These are phyloP conservation scores for Gymnoscelis rufifasciata DNA, from an alignment of 2,888 invertebrate genomes.

Conservation along the genomic window DNA sequence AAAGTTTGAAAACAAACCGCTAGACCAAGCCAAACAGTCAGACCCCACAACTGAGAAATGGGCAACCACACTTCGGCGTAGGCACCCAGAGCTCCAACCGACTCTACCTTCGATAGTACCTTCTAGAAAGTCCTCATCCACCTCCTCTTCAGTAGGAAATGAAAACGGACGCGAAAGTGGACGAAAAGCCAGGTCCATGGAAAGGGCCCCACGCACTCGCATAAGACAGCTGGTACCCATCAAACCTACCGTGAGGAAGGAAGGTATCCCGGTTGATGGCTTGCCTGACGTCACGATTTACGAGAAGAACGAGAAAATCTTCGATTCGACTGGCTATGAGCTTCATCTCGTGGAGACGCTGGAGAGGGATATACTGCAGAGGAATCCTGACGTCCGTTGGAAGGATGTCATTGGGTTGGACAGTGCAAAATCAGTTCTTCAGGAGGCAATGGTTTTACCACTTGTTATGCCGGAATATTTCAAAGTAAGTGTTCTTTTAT, in stretches of 20 bases:
- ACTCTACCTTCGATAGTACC: constrained; percentile 81
- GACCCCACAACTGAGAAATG: constrained; percentile 81
- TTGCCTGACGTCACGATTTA: constrained; percentile 49
- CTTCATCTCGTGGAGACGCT: constrained; percentile 88
- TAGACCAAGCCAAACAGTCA: constrained; percentile 52
- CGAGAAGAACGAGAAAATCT: constrained; percentile 73
- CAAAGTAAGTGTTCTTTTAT: constrained; percentile 68
- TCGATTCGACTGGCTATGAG: constrained; percentile 85
- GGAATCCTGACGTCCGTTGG: constrained; percentile 91
- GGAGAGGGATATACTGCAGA: constrained; percentile 90
- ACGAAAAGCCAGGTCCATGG: constrained; percentile 67
- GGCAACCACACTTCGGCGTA: constrained; percentile 82
- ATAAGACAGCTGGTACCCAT: constrained; percentile 55
- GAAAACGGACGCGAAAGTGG: constrained; percentile 40
- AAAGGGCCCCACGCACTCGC: constrained; percentile 54
- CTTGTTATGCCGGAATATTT: constrained; percentile 94
- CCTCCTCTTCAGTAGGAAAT: constrained; percentile 55
- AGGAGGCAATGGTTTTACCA: constrained; percentile 93
- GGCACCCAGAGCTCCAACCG: constrained; percentile 83
- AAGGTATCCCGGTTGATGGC: constrained; percentile 59
- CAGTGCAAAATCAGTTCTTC: constrained; percentile 86
- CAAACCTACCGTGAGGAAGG: constrained; percentile 53
- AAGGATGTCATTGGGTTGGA: constrained; percentile 85
- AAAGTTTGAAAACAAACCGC: constrained; percentile 45
- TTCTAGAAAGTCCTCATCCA: constrained; percentile 69